Evolutionary conservation across 2,888 invertebrate genomes (phyloP), one percentile per base, ranked within the genome.

Genomic region (Trichogramma dendrolimi): DNA sequence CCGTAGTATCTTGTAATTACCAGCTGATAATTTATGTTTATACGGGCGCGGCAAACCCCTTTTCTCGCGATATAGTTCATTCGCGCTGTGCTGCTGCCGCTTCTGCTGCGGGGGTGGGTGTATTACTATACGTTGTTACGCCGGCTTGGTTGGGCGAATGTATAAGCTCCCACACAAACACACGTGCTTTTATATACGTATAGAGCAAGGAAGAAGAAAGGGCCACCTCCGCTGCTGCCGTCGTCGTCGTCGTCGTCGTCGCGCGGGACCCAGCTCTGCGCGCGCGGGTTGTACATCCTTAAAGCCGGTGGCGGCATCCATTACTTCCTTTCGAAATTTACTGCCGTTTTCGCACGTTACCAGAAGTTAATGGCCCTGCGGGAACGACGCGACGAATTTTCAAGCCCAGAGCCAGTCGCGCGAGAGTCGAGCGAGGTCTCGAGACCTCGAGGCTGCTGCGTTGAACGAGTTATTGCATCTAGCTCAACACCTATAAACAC

Each of bases 11-110:
- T 77, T 74, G 79, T 79, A 79, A 79, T 79, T 79, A 79, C 79
- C 78, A 78, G 75, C 77, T 78, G 78, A 79, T 79, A 79, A 79
- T 79, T 79, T 79, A 78, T 79, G 79, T 79, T 78, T 79, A 79
- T 78, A 78, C 73, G 77, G 73, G 74, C 68, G 61, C 64, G 65
- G 66, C 60, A 67, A 8, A 8, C 10, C 46, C 8, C 10, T 11
- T 46, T 46, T 46, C 46, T 46, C 44, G 1, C 5, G 43, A 11
- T 51, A 46, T 6, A 55, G 11, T 14, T 44, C 8, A 4, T n/a
- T 14, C 57, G 60, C 67, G 60, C 63, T 27, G 27, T 27, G 27
- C 27, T 27, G 27, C 27, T 27, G 27, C 27, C 2, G 27, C 27
- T 27, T 27, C 27, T 27, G 27, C 27, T 67, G 61, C 60, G 70